These are phyloP conservation scores for Apostichopus parvimensis DNA, from an alignment of 35 echinoderm and acorn worm species.

Conservation along the genomic window DNA sequence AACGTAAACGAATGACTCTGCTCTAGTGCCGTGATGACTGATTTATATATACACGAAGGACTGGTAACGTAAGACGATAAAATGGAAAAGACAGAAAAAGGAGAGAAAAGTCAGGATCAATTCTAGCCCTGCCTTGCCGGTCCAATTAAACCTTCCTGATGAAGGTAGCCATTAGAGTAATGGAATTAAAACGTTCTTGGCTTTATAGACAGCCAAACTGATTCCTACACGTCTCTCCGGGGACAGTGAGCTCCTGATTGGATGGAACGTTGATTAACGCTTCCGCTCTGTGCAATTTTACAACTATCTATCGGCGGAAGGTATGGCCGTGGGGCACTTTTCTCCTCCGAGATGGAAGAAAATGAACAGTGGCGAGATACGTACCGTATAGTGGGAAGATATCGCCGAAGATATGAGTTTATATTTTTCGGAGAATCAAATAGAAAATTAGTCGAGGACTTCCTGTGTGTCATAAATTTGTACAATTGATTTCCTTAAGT, in stretches of 20 bases:
- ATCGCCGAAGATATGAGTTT: slow-evolving; percentile 22
- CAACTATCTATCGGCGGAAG: slow-evolving; percentile 38
- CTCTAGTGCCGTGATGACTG: slow-evolving; percentile 8
- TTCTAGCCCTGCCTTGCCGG: slow-evolving; percentile 25
- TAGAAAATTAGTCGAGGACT: slow-evolving; percentile 27
- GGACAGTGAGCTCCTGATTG: slow-evolving; percentile 27
- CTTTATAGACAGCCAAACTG: slow-evolving; percentile 40
- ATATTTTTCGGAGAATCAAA: slow-evolving; percentile 18
- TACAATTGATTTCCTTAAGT: slow-evolving; percentile 42
- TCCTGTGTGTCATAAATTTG: slow-evolving; percentile 48
- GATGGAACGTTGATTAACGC: slow-evolving; percentile 44
- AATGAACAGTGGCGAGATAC: background rate
- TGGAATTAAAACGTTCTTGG: slow-evolving; percentile 43
- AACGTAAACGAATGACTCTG: slow-evolving; percentile 11
- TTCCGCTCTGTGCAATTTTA: slow-evolving; percentile 51
- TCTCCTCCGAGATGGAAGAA: slow-evolving; percentile 1
- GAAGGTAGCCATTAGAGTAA: slow-evolving; percentile 42
- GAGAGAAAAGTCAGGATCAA: slow-evolving; percentile 36
- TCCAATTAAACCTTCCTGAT: slow-evolving; percentile 49
- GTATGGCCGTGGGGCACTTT: slow-evolving; percentile 36
- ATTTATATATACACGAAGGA: slow-evolving; percentile 34
- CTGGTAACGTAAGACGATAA: background rate
- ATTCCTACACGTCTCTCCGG: slow-evolving; percentile 21
- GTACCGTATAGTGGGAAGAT: background rate
- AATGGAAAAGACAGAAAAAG: background rate